Evolutionary conservation across 1,140 invertebrate genomes (phyloP).

Genomic region (Zaprionus gabonicus): DNA sequence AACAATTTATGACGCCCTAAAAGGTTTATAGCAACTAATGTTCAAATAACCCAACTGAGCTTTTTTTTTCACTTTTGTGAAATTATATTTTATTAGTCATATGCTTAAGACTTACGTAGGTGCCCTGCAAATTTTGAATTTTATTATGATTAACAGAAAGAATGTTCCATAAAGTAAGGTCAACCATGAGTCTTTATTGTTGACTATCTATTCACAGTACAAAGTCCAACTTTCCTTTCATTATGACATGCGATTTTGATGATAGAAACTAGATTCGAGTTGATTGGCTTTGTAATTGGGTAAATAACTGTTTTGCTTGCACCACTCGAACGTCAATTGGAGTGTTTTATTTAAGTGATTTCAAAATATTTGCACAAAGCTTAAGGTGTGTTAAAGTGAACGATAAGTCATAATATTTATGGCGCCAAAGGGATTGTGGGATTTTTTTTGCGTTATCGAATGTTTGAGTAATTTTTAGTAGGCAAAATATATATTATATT

Average conservation of each 20-base stretch:
- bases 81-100: constrained; percentile 23
- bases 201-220: neutral
- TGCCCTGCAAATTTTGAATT: neutral
- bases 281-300: neutral
- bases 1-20: neutral
- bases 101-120: neutral
- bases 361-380: constrained; percentile 1
- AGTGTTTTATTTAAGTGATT: constrained; percentile 22
- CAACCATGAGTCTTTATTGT: neutral
- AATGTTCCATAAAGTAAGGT: neutral
- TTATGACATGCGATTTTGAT: neutral
- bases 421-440: neutral
- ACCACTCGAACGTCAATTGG: neutral
- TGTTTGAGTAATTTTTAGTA: neutral
- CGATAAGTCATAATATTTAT: constrained; percentile 13
- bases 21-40: neutral
- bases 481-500: neutral
- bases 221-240: neutral
- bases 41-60: neutral
- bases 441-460: neutral
- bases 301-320: constrained; percentile 2
- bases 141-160: neutral
- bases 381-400: neutral
- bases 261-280: constrained; percentile 13
- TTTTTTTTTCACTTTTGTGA: constrained; percentile 7